These are phyloP conservation scores for Etheostoma cragini DNA, from an alignment of 2,113 vertebrate genomes.

Conservation along the genomic window DNA sequence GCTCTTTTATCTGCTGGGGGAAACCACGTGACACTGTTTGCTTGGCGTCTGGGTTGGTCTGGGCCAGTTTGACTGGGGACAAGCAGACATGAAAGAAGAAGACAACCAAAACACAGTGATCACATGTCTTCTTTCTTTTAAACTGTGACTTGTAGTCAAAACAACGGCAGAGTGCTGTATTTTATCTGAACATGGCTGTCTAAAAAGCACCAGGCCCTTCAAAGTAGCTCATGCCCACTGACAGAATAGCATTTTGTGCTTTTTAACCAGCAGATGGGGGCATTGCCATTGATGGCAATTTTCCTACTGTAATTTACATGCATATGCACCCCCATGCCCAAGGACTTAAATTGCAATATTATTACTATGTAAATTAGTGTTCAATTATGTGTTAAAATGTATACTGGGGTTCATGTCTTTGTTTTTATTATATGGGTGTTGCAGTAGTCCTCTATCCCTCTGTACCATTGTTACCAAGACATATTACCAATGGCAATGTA, in stretches of 20 bases:
- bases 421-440: neutral
- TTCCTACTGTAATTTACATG: neutral
- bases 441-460: neutral
- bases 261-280: constrained; percentile 69
- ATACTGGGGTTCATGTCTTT: neutral
- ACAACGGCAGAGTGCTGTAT: constrained; percentile 30
- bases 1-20: constrained; percentile 47
- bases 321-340: neutral
- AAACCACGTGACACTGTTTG: constrained; percentile 53
- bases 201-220: neutral
- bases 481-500: neutral
- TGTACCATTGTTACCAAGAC: neutral
- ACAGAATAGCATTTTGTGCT: neutral
- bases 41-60: constrained; percentile 47
- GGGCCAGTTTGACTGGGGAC: constrained; percentile 11
- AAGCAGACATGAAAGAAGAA: constrained; percentile 53
- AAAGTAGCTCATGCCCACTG: constrained; percentile 8
- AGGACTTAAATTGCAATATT: neutral
- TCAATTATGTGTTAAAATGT: neutral
- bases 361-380: neutral
- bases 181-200: constrained; percentile 26
- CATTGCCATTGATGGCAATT: constrained; percentile 27
- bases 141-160: constrained; percentile 49
- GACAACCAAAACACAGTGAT: constrained; percentile 37
- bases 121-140: constrained; percentile 37